These are phyloP conservation scores for Dryas iulia DNA, from an alignment of 1,140 invertebrate genomes.

Conservation along the genomic window DNA sequence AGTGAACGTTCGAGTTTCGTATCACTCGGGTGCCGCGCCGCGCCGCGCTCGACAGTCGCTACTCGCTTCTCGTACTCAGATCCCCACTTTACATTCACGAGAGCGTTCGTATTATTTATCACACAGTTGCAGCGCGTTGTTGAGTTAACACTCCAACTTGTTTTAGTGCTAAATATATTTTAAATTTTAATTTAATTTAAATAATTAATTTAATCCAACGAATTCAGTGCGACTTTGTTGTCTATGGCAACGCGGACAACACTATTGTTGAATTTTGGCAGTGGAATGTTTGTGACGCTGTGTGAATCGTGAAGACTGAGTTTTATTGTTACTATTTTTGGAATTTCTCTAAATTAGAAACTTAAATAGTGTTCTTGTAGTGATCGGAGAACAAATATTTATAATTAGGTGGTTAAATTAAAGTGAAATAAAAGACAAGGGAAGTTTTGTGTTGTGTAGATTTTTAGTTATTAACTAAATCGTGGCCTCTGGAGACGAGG, in stretches of 20 bases:
- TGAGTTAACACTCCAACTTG: constrained; percentile 6
- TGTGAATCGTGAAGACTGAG: neutral
- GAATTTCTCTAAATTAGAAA: constrained; percentile 1
- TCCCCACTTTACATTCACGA: constrained; percentile 33
- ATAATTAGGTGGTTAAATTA: neutral
- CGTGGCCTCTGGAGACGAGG: constrained; percentile 54
- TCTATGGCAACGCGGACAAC: constrained; percentile 8
- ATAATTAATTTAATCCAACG: neutral
- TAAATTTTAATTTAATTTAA: neutral
- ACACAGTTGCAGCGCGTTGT: constrained; percentile 15
- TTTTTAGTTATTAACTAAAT: constrained; percentile 37
- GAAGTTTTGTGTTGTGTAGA: neutral
- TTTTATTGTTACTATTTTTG: neutral
- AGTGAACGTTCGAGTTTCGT: constrained; percentile 62
- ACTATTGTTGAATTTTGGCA: constrained; percentile 12
- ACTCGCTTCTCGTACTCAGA: constrained; percentile 32
- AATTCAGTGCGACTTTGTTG: neutral
- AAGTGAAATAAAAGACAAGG: neutral
- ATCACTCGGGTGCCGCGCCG: constrained; percentile 38
- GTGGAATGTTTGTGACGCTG: neutral
- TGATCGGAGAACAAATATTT: neutral
- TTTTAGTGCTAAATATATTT: neutral
- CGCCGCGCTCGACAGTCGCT: constrained; percentile 20
- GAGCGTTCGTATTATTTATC: constrained; percentile 28
- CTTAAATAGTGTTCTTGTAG: neutral